Conservation (phyloP, 2,888 invertebrate species). For the Orthonychiurus folsomi region DNA sequence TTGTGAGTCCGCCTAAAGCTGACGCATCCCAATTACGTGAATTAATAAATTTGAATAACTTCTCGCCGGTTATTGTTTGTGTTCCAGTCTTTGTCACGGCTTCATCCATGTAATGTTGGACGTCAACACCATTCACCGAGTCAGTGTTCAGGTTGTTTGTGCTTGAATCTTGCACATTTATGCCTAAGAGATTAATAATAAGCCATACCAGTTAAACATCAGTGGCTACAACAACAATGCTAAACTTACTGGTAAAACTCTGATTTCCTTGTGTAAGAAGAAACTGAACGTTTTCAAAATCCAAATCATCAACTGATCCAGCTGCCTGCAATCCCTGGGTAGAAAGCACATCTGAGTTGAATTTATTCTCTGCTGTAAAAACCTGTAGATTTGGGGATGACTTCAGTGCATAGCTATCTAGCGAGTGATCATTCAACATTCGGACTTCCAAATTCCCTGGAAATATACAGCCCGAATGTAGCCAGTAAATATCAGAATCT, state of each 20-base stretch:
- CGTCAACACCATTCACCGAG: neutral
- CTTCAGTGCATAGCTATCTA: neutral
- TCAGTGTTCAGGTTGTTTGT: neutral
- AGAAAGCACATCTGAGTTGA: neutral
- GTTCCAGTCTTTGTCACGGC: neutral
- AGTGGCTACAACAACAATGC: no score
- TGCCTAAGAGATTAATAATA: neutral
- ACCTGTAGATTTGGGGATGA: neutral
- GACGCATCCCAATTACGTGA: neutral
- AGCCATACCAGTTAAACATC: no score
- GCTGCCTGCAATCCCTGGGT: neutral
- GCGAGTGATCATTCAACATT: neutral
- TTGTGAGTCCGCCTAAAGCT: neutral
- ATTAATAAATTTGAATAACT: neutral
- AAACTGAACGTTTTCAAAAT: neutral
- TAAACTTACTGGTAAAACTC: neutral
- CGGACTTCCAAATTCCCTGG: no score
- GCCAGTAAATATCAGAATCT: no score
- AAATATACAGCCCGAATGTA: no score
- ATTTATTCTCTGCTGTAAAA: neutral
- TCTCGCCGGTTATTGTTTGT: neutral
- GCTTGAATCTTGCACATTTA: neutral
- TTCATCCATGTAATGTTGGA: neutral
- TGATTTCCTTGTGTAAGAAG: neutral
- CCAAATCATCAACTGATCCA: neutral